phyloP scores from a whole-genome alignment of 2,797 vertebrate genomes.

The Sylvia borin region DNA sequence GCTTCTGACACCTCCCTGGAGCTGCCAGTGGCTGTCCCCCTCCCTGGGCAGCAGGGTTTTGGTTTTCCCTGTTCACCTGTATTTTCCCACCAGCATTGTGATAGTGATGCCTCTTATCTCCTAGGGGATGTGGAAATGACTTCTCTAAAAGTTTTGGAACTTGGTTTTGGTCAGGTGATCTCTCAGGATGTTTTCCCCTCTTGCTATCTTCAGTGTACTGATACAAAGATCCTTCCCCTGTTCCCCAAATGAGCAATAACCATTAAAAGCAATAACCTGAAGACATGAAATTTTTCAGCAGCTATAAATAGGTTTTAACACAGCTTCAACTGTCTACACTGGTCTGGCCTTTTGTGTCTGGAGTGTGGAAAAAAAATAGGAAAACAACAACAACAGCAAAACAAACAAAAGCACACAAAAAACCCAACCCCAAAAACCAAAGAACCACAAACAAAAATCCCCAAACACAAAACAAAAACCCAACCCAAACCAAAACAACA shows the following conservation, averaged over 20 bases:
- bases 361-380: not conserved
- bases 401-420: not conserved
- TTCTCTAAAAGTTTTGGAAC: not conserved
- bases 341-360: not conserved
- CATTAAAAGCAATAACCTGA: not conserved
- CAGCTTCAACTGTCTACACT: not conserved
- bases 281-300: not conserved
- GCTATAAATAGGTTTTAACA: not conserved
- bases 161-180: not conserved
- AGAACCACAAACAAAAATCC: too few relatives aligned
- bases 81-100: not conserved
- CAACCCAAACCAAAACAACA: not conserved
- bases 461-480: not conserved
- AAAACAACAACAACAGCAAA: too few relatives aligned
- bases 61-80: not conserved
- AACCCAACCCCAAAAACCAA: not conserved
- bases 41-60: not conserved
- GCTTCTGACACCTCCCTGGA: rapidly evolving
- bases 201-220: not conserved
- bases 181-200: not conserved
- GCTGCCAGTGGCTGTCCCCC: not conserved
- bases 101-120: not conserved
- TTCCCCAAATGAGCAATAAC: not conserved
- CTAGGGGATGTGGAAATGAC: not conserved
- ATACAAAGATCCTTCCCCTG: not conserved